Evolutionary conservation across 2,113 vertebrate species (phyloP).

Genomic region (Sylvia atricapilla): DNA sequence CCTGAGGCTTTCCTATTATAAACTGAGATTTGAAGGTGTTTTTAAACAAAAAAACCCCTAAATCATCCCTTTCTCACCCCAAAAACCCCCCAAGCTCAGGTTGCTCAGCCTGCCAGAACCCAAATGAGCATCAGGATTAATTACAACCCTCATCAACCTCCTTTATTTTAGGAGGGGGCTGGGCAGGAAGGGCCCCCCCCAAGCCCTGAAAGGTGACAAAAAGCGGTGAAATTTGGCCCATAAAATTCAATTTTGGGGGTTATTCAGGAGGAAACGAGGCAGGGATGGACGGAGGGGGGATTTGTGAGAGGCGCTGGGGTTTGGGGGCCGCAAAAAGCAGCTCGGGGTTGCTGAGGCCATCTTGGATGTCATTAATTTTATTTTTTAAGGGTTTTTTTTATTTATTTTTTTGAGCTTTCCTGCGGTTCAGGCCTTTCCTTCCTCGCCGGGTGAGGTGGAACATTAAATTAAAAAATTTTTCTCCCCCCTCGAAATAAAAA

Average conservation of each 20-base stretch:
- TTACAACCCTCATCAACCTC: background rate
- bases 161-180: background rate
- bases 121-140: conserved; percentile 45
- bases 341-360: background rate
- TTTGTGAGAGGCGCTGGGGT: background rate
- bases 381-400: background rate
- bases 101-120: background rate
- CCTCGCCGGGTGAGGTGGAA: accelerated
- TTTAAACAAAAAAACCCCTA: accelerated
- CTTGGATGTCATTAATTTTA: background rate
- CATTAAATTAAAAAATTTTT: background rate
- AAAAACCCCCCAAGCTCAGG: background rate
- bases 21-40: background rate
- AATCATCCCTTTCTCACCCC: background rate
- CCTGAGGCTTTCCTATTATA: background rate
- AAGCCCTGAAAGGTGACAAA: background rate
- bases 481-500: background rate
- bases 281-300: no score
- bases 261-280: no score
- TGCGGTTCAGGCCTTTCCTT: background rate
- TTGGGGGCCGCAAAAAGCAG: background rate
- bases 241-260: no score
- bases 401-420: background rate
- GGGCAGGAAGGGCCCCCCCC: background rate
- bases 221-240: background rate